These are phyloP conservation scores for Phylloscopus whistleri DNA, from an alignment of 2,113 vertebrate species.

Conservation along the genomic window DNA sequence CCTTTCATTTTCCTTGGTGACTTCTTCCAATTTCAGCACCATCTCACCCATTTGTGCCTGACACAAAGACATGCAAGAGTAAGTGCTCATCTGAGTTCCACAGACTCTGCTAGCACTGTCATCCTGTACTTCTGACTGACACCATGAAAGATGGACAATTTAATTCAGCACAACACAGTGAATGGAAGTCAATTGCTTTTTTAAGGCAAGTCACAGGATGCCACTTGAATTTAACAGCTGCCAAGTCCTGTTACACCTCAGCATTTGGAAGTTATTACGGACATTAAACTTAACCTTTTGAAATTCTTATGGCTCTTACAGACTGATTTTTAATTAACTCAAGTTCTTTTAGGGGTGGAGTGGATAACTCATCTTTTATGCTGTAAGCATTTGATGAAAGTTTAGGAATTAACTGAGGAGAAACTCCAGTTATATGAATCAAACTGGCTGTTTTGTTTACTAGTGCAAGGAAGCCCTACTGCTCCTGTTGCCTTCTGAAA, in stretches of 20 bases:
- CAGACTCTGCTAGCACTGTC: neutral
- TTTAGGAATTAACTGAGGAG: neutral
- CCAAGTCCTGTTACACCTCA: neutral
- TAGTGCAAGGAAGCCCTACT: neutral
- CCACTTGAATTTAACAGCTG: neutral
- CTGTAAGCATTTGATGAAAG: neutral
- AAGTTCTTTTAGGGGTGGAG: neutral
- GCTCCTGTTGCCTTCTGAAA: neutral
- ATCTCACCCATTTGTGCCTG: constrained; percentile 83
- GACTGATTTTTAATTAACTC: neutral
- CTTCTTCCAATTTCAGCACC: constrained; percentile 81
- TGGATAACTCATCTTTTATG: neutral
- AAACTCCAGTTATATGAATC: neutral
- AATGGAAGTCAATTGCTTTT: neutral
- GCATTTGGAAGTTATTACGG: neutral
- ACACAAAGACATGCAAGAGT: constrained; percentile 4
- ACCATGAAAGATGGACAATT: neutral
- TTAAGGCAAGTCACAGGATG: neutral
- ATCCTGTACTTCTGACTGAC: neutral
- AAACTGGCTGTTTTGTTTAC: neutral
- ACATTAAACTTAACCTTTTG: neutral
- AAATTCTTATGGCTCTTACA: neutral
- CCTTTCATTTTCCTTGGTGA: constrained; percentile 93
- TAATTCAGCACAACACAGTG: neutral
- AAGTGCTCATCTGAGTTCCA: neutral